Base-by-base conservation (phyloP, 2,888 invertebrate genomes). In the Lepidochrysops patricia region DNA sequence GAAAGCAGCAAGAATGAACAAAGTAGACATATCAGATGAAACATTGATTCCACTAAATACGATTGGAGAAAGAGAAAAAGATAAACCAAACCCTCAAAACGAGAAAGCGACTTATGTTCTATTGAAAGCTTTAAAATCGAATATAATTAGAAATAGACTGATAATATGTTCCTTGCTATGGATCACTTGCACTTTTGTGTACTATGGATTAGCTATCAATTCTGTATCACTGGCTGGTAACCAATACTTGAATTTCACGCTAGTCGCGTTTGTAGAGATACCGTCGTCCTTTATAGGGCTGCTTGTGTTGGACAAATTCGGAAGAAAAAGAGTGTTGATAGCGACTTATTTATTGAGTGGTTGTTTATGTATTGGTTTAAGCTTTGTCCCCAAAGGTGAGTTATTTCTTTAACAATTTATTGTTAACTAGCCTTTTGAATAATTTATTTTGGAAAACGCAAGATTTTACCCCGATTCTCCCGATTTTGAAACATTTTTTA, bases 121-220 rank as follows among this genome's bases (percentile, higher is more conserved):
- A 49, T 48, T 66, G 7, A 82, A 90, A 74, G 89, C 92, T 25
- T 72, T 92, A 9, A 88, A 82, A 70, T 92, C 92, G 0, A 84
- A 82, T 61, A 87, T 90, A 57, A 87, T 94, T 50, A 77, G 90
- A 27, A 77, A 85, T 27, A 85, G 94, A 70, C 77, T 93, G 61
- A 63, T 91, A 0, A 92, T 91, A 60, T 94, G 94, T 67, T 93
- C 93, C 6, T 91, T 94, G 69, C 91, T 94, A 70, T 95, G 95
- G 95, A 92, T 95, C 4, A 93, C 95, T 0, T 94, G 94, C 73
- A 93, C 94, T 0, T 93, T 96, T 68, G 93, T 95, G 3, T 96
- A 95, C 74, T 96, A 95, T 68, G 96, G 96, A 0, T 78, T 96
- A 12, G 94, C 94, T 0, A 89, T 96, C 60, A 95, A 94, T 75